Conservation (phyloP, 1,140 invertebrate species). For the Diabrotica undecimpunctata region DNA sequence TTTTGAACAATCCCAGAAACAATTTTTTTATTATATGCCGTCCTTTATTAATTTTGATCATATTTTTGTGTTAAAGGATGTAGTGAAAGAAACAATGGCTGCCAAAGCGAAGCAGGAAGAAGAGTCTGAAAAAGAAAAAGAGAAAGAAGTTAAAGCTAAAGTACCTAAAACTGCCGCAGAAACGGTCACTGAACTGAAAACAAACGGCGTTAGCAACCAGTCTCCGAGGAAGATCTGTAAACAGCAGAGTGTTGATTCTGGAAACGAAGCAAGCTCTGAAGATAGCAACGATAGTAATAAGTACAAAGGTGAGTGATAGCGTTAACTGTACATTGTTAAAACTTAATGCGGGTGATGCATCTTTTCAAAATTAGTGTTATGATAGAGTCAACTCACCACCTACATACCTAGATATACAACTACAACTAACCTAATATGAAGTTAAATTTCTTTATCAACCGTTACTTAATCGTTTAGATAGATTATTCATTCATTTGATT, state of each 20-base stretch:
- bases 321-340: no score
- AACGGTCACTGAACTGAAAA: slow-evolving; percentile 24
- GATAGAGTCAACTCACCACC: background rate
- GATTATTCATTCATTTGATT: no score
- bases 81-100: slow-evolving; percentile 72
- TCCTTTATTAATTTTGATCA: no score
- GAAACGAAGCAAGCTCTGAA: slow-evolving; percentile 89
- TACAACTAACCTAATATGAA: no score
- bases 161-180: slow-evolving; percentile 31
- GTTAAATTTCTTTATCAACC: no score
- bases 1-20: no score
- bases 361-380: slow-evolving; percentile 1
- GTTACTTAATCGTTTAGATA: no score
- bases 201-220: slow-evolving; percentile 23
- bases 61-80: slow-evolving; percentile 57
- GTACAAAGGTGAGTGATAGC: slow-evolving; percentile 42
- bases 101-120: slow-evolving; percentile 48
- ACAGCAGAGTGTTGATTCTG: slow-evolving; percentile 74
- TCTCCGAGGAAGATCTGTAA: slow-evolving; percentile 60
- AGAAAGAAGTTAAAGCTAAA: slow-evolving; percentile 33
- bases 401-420: background rate
- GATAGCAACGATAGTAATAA: slow-evolving; percentile 87
- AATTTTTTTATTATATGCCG: no score
- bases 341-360: no score
- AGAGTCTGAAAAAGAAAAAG: slow-evolving; percentile 42